Evolutionary conservation across 2,113 vertebrate genomes (phyloP), one percentile per base, ranked within the genome.

Genomic region (Hydropotes inermis): DNA sequence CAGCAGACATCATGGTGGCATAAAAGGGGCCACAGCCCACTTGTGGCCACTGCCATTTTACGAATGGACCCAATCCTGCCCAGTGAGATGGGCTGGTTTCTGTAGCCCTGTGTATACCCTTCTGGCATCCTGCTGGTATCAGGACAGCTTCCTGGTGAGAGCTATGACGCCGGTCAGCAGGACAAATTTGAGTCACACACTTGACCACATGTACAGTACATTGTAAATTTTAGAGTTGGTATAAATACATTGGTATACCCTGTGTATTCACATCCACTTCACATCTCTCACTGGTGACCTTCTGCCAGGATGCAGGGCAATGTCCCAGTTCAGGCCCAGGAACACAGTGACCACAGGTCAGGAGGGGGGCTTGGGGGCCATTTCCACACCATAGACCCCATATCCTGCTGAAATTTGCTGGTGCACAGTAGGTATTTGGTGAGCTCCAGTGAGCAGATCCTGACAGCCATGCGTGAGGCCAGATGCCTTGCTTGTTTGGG

Each of bases 71-170:
- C 30, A 13, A 39, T 93, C 89, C 86, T 1, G 60, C 33, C 97
- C 95, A 58, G 87, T 36, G 27, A 58, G 50, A 67, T 92, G 58
- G 39, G 0, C 25, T 97, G 95, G 79, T 93, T 84, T 97, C 96
- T 98, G 17, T 87, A 97, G 97, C 90, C 93, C 95, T 14, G 36
- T 95, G 94, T 81, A 47, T 86, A 33, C 33, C 95, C 70, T 95
- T 98, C 88, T 88, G 33, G 64, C 55, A 64, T 95, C 78, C 57
- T 85, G n/a, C 81, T 89, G 94, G 95, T 91, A 83, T 84, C 0
- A 47, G 97, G 43, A 90, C 43, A 64, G 85, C 96, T 98, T 97
- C 96, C 95, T 85, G 81, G 52, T 79, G 70, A 86, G 10, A 39
- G 36, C 85, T 23, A 50, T 88, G 88, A 93, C 27, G n/a, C 78